A percentile compares a stretch with the other conserved stretches of the same genome.
Conservation (phyloP, 1,140 invertebrate genomes). For the Drosophila busckii region DNA sequence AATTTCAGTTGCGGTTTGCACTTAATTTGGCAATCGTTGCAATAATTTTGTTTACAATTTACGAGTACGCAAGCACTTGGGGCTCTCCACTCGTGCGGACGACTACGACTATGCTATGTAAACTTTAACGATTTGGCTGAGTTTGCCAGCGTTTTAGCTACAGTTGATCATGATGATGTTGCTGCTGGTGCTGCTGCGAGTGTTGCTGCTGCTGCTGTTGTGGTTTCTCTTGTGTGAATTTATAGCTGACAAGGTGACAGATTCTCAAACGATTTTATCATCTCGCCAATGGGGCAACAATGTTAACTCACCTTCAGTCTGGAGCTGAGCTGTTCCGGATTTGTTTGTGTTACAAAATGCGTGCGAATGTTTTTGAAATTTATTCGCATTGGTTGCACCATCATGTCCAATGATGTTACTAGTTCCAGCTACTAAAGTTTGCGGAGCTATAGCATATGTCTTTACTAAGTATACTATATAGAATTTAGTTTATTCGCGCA, state of each 20-base stretch:
- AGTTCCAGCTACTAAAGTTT: constrained; percentile 40
- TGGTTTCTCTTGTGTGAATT: constrained; percentile 41
- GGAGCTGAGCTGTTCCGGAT: constrained; percentile 9
- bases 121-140: constrained; percentile 48
- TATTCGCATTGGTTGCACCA: constrained; percentile 1
- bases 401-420: constrained; percentile 17
- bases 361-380: constrained; percentile 33
- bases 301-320: constrained; percentile 25
- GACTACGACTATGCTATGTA: constrained; percentile 41
- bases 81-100: too few relatives aligned
- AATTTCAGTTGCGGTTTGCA: constrained; percentile 67
- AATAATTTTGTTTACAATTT: constrained; percentile 77
- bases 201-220: constrained; percentile 24
- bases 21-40: constrained; percentile 74
- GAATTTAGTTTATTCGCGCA: constrained; percentile 12
- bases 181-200: background rate
- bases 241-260: constrained; percentile 71
- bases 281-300: constrained; percentile 66
- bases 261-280: constrained; percentile 72
- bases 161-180: background rate
- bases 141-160: constrained; percentile 11
- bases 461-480: background rate
- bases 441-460: constrained; percentile 28
- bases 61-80: constrained; percentile 44
- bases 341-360: constrained; percentile 49